phyloP scores from a whole-genome alignment of 2,797 vertebrate species.

The Alca torda region DNA sequence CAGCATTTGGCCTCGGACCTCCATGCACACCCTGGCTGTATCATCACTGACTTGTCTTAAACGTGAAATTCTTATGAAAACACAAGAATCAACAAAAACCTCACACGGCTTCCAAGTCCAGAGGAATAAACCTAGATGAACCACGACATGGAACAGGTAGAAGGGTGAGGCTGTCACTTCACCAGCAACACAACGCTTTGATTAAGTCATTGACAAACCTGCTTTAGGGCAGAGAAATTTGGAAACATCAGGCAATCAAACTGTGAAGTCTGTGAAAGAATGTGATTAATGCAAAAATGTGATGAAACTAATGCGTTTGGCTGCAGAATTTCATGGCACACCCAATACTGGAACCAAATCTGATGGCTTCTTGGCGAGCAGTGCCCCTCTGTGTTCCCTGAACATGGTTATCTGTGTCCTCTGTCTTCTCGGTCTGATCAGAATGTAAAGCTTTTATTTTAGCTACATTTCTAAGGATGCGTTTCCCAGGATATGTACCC shows the following conservation, averaged over 20 bases:
- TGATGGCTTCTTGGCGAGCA: conserved; percentile 55
- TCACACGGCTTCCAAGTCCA: not conserved
- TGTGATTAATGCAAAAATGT: conserved; percentile 70
- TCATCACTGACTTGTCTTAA: not conserved
- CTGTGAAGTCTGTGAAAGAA: conserved; percentile 73
- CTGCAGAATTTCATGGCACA: conserved; percentile 42
- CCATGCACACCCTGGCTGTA: not conserved
- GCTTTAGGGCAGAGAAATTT: conserved; percentile 67
- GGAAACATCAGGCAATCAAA: conserved; percentile 71
- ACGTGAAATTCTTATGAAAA: not conserved
- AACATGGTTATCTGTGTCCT: not conserved
- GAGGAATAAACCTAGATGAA: not conserved
- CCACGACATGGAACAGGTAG: not conserved
- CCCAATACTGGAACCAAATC: conserved; percentile 32
- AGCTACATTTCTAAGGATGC: not conserved
- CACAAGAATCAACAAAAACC: not conserved
- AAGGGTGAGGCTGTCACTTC: not conserved
- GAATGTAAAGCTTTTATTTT: not conserved
- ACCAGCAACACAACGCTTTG: not conserved
- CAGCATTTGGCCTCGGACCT: not conserved
- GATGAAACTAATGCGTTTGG: conserved; percentile 64
- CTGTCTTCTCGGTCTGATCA: not conserved
- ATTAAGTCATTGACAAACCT: conserved; percentile 61
- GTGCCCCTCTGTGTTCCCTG: not conserved
- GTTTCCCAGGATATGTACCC: not conserved